Evolutionary conservation across 1,140 invertebrate species (phyloP), one percentile per base, ranked within the genome.

Genomic region (Drosophila rufa): DNA sequence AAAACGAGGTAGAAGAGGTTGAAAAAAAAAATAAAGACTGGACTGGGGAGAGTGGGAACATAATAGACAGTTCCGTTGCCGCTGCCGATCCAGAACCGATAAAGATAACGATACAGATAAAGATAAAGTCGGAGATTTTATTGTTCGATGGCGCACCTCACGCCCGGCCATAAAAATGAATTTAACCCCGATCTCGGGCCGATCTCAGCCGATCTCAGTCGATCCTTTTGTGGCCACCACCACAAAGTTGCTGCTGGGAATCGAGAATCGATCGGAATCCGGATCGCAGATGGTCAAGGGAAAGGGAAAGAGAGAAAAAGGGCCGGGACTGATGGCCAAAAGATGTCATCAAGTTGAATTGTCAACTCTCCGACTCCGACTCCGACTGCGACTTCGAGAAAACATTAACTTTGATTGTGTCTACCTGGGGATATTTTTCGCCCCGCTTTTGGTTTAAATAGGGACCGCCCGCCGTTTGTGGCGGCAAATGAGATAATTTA

Each of bases 401-500:
- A 68, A 79, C 81, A 90, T 90, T 77, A 74, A 90, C 42, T 90
- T 90, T 90, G 85, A 90, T 90, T 84, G 81, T 82, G 81, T 82
- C 80, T 87, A 89, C 80, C 85, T 87, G 76, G 60, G 55, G 48
- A 83, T 66, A 51, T 40, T 38, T 19, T 19, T 15, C 14, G 25
- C 11, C n/a, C 59, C n/a, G 42, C 8, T 73, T 47, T 38, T 62
- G 17, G 27, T 30, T 42, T 42, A 53, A 38, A 53, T 53, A 60
- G 42, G 36, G 83, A 84, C 85, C 83, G 84, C 84, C 84, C 84
- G 84, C 80, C 70, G 84, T 84, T 86, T 75, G 70, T 75, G 71
- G 80, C 80, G 81, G 75, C 65, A 92, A 92, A 92, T 92, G 91
- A 92, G 91, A 92, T 92, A 92, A 92, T 92, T 92, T 92, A 92